Base-by-base conservation (phyloP, 1,140 invertebrate genomes). In the Rhizoglyphus robini region DNA sequence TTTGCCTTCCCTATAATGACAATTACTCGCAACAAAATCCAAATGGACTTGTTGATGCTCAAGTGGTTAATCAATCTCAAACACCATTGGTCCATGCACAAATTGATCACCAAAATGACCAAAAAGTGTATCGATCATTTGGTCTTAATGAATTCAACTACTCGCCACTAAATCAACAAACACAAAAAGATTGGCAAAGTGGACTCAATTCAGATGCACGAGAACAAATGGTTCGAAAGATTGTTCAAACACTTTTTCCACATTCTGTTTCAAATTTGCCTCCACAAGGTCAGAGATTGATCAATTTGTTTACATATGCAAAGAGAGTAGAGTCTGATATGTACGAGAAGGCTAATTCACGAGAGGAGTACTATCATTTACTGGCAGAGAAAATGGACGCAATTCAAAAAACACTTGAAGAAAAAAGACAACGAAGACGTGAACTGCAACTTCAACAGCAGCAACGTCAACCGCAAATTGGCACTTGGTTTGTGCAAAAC, bases 241-340 rank as follows among this genome's bases (percentile, higher is more conserved):
- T 99, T 73, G 95, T 99, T 34, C 94, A 98, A 84, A 94, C 95
- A 66, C 99, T 99, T 74, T 98, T 99, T 77, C 96, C 96, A 34
- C 93, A 89, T 31, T n/a, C n/a, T 4, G 90, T 96, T 79, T 91
- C 89, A 8, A 84, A 86, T 70, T 32, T 60, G 27, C 88, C 90
- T 1, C 87, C 96, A 82, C 82, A 92, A 65, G 94, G 98, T 74
- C 89, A 88, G 74, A 81, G 94, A 71, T 96, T 99, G 88, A 87
- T 90, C 71, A 98, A 98, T 81, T 80, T 99, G 54, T 91, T 99
- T 3, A 87, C 90, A 0, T 99, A 99, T 78, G 96, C 96, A 36
- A 83, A 91, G 68, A 99, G 99, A 81, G 95, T 99, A 1, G 96
- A 99, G 79, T 92, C 92, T 65, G 95, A 98, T 73, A 99, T n/a